Evolutionary conservation across 2,888 invertebrate species (phyloP), one percentile per base, ranked within the genome.

Genomic region (Pammene aurita): DNA sequence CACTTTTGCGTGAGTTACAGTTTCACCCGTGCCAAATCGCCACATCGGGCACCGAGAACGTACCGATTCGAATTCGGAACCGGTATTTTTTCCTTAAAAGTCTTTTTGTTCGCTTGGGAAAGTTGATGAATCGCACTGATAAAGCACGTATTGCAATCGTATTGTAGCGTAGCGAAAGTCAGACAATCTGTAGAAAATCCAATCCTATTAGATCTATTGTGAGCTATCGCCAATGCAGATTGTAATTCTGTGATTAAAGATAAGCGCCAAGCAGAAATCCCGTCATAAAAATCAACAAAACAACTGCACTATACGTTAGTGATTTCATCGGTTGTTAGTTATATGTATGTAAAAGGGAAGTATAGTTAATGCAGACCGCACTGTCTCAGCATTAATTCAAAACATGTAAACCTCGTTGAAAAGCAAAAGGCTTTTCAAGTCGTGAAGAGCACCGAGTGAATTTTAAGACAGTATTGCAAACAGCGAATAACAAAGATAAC

Each of bases 1-100:
- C 92, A 91, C 91, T 91, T 91, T 91, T 86, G 80, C 81, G 82
- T 87, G 86, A 88, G 84, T 85, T 89, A 89, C 84, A 80, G 83
- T 87, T 88, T 85, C 77, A 73, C 74, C 72, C 80, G 75, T 75
- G 77, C 78, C 80, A 72, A 26, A 42, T 63, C 54, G 54, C n/a
- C 67, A 56, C 41, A 57, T 44, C 26, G 26, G 38, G 58, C 67
- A 73, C 66, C 72, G 66, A 18, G 72, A 73, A 71, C 66, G 73
- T 76, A 79, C 80, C 77, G 77, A 74, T 76, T 71, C 70, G 63
- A 78, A 82, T 84, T 81, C 76, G 75, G 77, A 83, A 84, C 84
- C 81, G 82, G 83, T 82, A 85, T 77, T 77, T 76, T 75, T 78
- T 74, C 75, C 72, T 73, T 73, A 72, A 67, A 65, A 11, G 63